Evolutionary conservation across 2,888 invertebrate species (phyloP), one percentile per base, ranked within the genome.

Genomic region (Neria commutata): DNA sequence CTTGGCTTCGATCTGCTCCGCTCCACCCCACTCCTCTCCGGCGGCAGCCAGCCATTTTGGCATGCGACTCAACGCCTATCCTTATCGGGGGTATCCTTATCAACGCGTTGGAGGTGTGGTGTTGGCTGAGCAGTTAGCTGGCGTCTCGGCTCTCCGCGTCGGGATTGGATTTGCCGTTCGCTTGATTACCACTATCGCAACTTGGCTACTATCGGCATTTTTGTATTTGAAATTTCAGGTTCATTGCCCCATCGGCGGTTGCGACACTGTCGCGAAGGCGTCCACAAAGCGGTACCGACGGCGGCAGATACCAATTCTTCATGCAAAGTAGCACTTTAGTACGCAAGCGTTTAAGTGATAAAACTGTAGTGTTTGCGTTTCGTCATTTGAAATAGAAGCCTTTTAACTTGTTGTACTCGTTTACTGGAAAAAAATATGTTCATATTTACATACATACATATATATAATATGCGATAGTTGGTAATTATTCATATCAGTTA

Each of bases 41-140:
- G 8, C 33, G 6, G 14, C 33, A 33, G 8, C 33, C 6, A 33
- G 8, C 6, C 33, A 14, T 10, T 6, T 14, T 10, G 8, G 33
- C 6, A 45, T 3, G 19, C 45, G 21, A 16, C 68, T 71, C 69
- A n/a, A 66, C 64, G 75, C 71, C 72, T 73, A 73, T 72, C 72
- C 74, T 75, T 75, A 76, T 75, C 76, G 69, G 62, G 34, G 48
- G 29, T 70, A 71, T 73, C 73, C 75, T 70, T 73, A 73, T 73
- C 73, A 74, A 64, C 66, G 50, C 59, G 47, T 54, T 65, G 64
- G 59, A 67, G 70, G 70, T 70, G 69, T 68, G 55, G 66, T 68
- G 57, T 24, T 59, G 50, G 16, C 54, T 65, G 63, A 61, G 61
- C 29, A 11, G 29, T 11, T 8, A 11, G 29, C 29, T 29, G 29